These are phyloP conservation scores for Anthophora plumipes DNA, from an alignment of 2,888 invertebrate genomes.

Conservation along the genomic window DNA sequence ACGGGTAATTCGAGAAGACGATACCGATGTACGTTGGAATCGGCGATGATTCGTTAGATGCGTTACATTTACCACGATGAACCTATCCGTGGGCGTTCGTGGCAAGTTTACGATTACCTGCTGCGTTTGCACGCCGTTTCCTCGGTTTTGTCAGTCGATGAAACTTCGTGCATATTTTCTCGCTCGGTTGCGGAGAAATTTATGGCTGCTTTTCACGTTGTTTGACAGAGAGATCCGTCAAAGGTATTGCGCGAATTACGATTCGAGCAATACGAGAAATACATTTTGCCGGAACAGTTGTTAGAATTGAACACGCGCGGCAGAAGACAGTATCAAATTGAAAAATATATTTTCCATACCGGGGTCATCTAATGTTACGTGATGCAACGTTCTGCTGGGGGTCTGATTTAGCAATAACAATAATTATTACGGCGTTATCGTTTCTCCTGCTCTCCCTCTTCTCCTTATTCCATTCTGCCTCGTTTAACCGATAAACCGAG, in stretches of 20 bases:
- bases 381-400: conserved; percentile 78
- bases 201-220: too few species aligned
- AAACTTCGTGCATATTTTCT: background rate
- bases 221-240: too few species aligned
- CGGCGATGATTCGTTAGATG: too few species aligned
- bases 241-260: too few species aligned
- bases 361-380: conserved; percentile 67
- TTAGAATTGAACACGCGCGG: conserved; percentile 5
- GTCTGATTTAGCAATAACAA: conserved; percentile 72
- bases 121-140: too few species aligned
- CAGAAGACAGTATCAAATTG: background rate
- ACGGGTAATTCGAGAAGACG: too few species aligned
- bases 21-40: too few species aligned
- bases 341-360: conserved; percentile 72
- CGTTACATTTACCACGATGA: too few species aligned
- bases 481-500: conserved; percentile 42
- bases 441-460: background rate
- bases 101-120: too few species aligned
- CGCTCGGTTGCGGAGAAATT: background rate
- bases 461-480: background rate
- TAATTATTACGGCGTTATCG: conserved; percentile 60
- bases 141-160: too few species aligned
- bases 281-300: background rate
- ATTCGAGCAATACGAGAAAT: too few species aligned
- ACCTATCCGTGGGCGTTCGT: too few species aligned